Evolutionary conservation across 2,888 invertebrate species (phyloP), one percentile per base, ranked within the genome.

Genomic region (Teleiodes luculella): DNA sequence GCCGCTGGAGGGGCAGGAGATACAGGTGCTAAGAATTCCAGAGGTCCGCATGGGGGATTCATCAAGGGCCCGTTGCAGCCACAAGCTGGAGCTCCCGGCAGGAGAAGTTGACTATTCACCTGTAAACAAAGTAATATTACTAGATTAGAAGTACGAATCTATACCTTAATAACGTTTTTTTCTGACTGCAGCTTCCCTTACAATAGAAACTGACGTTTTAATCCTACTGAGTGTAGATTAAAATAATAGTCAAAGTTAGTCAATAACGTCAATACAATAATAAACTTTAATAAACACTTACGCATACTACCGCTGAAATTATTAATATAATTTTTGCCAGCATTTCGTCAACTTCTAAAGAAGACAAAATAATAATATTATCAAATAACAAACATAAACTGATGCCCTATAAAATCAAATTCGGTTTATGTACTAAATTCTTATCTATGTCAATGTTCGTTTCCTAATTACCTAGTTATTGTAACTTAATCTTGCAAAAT

Each of bases 401-500:
- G 45, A 51, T 50, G 35, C 16, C 52, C 18, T 53, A 35, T 14
- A 31, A 2, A 41, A 53, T 50, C 36, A 55, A 52, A 36, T 13
- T 31, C 54, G 33, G 58, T 62, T 59, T 67, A 64, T 57, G 63
- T 60, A 66, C 52, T 56, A n/a, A 3, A 39, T 53, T 52, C 13
- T 57, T 62, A 58, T 55, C 56, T 48, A 36, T 57, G 53, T 46
- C 39, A 37, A 3, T 30, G 50, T 50, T 24, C 48, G 31, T 51
- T 55, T 53, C 53, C 14, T 37, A 53, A 52, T 51, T 43, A 49
- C 52, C 52, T 45, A 52, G 11, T 36, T 49, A 33, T 45, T 20
- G 18, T 37, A 18, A 37, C 35, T 28, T 37, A 24, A 49, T 49
- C 49, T 49, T 49, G 49, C 37, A 28, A 49, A 37, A 48, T 33